Conservation (phyloP, 2,797 vertebrate species). For the Sebastes trivittatus region DNA sequence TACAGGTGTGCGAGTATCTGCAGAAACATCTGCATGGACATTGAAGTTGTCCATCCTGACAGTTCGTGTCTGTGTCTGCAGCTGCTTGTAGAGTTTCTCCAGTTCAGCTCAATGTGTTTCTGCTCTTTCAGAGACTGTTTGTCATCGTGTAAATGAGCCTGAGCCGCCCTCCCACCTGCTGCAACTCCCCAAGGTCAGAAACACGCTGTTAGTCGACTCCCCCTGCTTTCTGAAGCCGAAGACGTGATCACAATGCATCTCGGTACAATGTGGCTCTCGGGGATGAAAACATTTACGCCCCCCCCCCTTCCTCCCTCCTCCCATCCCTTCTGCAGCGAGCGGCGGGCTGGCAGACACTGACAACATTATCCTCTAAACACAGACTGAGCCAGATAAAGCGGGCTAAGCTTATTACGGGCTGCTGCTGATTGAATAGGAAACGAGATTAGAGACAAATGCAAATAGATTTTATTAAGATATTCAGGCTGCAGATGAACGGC, state of each 20-base stretch:
- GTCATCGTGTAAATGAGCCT: background rate
- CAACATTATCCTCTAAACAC: constrained; percentile 27
- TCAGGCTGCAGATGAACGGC: constrained; percentile 2
- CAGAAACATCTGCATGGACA: background rate
- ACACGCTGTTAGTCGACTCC: background rate
- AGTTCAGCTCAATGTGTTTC: background rate
- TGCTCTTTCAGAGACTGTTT: background rate
- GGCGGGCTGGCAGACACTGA: background rate
- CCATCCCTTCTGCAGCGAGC: background rate
- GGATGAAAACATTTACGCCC: background rate
- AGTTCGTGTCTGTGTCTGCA: background rate
- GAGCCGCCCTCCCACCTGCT: background rate
- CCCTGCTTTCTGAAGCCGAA: background rate
- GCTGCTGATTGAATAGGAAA: constrained; percentile 37
- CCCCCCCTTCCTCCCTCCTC: too few species aligned
- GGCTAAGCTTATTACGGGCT: constrained; percentile 29
- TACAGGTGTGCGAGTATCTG: background rate
- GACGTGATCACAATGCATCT: background rate
- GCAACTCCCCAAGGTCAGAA: background rate
- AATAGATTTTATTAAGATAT: constrained; percentile 45
- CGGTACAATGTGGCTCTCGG: background rate
- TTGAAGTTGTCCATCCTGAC: background rate
- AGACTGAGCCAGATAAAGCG: constrained; percentile 32
- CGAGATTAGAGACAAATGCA: constrained; percentile 42
- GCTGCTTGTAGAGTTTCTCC: background rate